Conservation (phyloP, 2,888 invertebrate species). For the Carpatolechia fugitivella region DNA sequence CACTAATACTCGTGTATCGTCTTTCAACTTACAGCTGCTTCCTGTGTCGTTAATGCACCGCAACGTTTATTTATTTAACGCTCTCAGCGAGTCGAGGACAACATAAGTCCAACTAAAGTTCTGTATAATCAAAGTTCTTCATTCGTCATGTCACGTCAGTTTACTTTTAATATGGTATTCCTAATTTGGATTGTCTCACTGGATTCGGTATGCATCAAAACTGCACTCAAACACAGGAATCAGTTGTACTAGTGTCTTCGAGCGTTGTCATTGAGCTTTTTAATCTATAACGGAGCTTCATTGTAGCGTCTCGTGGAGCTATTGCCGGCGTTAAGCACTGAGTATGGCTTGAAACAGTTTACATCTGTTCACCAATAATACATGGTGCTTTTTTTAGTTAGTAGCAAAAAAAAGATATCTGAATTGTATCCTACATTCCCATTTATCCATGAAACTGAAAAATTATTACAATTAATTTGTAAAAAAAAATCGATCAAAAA, state of each 20-base stretch:
- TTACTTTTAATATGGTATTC: too few relatives aligned
- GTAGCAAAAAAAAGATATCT: too few relatives aligned
- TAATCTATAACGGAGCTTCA: constrained; percentile 25
- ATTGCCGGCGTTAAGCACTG: constrained; percentile 11
- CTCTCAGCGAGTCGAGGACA: too few relatives aligned
- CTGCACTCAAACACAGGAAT: constrained; percentile 35
- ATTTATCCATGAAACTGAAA: not conserved
- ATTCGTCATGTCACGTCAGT: too few relatives aligned
- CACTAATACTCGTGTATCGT: constrained; percentile 13
- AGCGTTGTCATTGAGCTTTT: constrained; percentile 13
- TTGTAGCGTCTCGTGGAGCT: constrained; percentile 26
- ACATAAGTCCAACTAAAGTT: too few relatives aligned
- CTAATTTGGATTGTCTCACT: not conserved
- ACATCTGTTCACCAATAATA: too few relatives aligned
- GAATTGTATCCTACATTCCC: too few relatives aligned
- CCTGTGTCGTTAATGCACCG: constrained; percentile 16
- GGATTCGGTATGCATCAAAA: constrained; percentile 1
- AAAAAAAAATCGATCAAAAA: too few relatives aligned
- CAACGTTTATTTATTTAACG: too few relatives aligned
- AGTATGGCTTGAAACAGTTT: too few relatives aligned
- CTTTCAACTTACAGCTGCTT: constrained; percentile 16
- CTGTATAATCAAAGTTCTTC: too few relatives aligned
- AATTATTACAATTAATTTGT: not conserved
- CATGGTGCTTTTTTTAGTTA: too few relatives aligned
- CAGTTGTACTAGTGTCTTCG: constrained; percentile 25